phyloP scores from a whole-genome alignment of 2,113 vertebrate genomes.

The Poicephalus meyeri region DNA sequence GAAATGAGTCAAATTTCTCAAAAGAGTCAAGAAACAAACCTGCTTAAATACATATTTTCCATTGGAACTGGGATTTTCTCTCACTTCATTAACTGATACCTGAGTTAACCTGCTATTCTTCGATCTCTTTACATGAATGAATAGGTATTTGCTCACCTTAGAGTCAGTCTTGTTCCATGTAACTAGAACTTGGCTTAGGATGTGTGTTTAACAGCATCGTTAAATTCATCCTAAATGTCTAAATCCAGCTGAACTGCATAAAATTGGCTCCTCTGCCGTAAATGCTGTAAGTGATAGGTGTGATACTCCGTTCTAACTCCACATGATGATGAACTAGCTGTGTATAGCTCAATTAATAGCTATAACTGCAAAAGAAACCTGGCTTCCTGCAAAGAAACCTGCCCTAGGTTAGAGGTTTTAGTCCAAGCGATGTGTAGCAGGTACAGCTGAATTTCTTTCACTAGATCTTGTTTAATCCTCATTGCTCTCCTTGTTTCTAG shows the following conservation, averaged over 20 bases:
- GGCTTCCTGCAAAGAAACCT: background rate
- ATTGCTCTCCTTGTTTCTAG: background rate
- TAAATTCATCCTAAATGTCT: background rate
- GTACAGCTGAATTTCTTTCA: background rate
- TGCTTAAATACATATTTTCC: background rate
- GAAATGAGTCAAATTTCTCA: background rate
- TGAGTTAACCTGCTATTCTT: background rate
- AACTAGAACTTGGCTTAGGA: background rate
- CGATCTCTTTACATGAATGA: background rate
- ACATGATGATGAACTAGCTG: background rate
- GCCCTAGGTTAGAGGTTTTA: background rate
- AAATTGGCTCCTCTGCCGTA: background rate
- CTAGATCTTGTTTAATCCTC: background rate
- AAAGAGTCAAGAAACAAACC: background rate
- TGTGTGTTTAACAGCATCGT: background rate
- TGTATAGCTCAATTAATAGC: background rate
- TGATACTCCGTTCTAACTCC: background rate
- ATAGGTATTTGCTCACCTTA: background rate
- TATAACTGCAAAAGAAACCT: background rate
- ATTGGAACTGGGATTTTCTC: background rate
- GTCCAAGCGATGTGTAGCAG: background rate
- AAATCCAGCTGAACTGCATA: background rate
- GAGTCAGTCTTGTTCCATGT: no score
- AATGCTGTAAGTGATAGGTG: background rate
- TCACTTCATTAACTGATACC: background rate